These are phyloP conservation scores for Galeopterus variegatus DNA, from an alignment of 2,113 vertebrate species.

Conservation along the genomic window DNA sequence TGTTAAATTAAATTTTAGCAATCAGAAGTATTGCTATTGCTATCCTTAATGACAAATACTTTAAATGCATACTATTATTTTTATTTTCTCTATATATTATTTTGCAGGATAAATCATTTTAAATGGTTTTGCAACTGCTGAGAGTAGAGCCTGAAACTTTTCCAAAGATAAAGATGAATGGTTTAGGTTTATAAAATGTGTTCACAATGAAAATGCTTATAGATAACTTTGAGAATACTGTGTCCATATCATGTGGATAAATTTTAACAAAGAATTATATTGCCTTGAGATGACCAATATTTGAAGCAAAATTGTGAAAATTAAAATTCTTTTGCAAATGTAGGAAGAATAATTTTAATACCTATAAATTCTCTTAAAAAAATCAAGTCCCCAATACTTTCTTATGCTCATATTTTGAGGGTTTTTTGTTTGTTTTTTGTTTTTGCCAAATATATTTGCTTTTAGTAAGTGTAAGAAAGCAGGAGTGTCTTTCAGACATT, in stretches of 20 bases:
- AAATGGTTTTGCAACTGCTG: not conserved
- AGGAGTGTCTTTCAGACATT: not conserved
- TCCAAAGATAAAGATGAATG: constrained; percentile 29
- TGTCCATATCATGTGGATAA: not conserved
- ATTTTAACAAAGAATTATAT: not conserved
- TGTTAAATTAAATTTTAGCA: constrained; percentile 55
- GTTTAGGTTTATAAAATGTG: constrained; percentile 22
- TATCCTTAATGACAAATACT: not conserved
- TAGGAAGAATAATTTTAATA: not conserved
- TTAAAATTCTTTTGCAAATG: not conserved
- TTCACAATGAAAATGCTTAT: not conserved
- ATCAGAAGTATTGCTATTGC: not conserved
- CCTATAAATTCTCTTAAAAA: not conserved
- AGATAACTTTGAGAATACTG: not conserved
- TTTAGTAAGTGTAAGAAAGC: not conserved
- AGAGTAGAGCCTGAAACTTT: not conserved
- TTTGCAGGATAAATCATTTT: constrained; percentile 18
- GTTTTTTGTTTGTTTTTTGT: not conserved
- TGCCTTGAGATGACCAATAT: not conserved
- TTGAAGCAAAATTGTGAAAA: constrained; percentile 21
- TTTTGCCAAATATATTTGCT: not conserved
- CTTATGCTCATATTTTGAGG: not conserved
- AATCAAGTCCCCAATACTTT: not conserved
- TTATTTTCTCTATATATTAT: constrained; percentile 29
- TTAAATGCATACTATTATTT: not conserved